Evolutionary conservation across 2,113 vertebrate genomes (phyloP), one percentile per base, ranked within the genome.

Genomic region (Anhinga rufa): DNA sequence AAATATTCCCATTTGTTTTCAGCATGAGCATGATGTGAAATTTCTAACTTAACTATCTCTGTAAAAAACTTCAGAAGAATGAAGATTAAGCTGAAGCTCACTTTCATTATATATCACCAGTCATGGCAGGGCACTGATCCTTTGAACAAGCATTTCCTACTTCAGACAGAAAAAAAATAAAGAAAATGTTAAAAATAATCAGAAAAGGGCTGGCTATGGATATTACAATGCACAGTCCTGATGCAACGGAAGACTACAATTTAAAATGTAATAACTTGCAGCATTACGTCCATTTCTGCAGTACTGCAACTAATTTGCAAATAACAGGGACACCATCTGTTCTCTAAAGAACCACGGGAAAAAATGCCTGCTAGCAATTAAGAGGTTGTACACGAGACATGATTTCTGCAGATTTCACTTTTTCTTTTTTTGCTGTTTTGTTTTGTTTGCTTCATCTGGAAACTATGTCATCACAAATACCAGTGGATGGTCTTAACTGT

Each of bases 261-360:
- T 91, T 88, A 62, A 92, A 89, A 93, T 54, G 60, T 42, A 90
- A 38, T 80, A 90, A 70, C 38, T 70, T 86, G 32, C 8, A 75
- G 57, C 9, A 1, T 46, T 70, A 87, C 48, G 91, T 69, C 92
- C 18, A 46, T 85, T 94, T 76, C 54, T 95, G 58, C 58, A 86
- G 64, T 64, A 78, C 62, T 64, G 79, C 58, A 90, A 89, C 17
- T 81, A 83, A 74, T 95, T 77, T 80, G 80, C 89, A 88, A 91
- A 88, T 82, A 91, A 88, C 15, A 91, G 26, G 70, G 74, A 79
- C 52, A 80, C 92, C 94, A 97, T 92, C 95, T 97, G 89, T 80
- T 93, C 86, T 87, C 62, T 90, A n/a, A 84, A 91, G 51, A 87
- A 46, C 32, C 66, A 87, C 2, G 5, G 61, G 29, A 58, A 91